Base-by-base conservation (phyloP, 1,140 invertebrate genomes). In the Tetramorium alpestre region DNA sequence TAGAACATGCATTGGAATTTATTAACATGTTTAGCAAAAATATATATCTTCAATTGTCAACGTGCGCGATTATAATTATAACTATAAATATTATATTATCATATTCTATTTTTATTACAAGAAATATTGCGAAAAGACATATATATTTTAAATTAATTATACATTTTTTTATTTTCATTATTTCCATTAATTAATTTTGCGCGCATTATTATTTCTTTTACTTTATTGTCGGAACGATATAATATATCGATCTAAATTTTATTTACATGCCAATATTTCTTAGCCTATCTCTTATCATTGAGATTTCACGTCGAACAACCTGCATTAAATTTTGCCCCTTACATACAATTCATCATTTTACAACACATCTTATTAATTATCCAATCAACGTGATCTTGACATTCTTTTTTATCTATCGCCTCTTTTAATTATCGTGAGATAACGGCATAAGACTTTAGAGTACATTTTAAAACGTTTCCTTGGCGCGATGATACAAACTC, bases 391-490 rank as follows among this genome's bases (percentile, higher is more conserved):
- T 13, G 58, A 28, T 60, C 25, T 56, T 10, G n/a, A 3, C 25
- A 13, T 0, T 1, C 0, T 64, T 64, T 38, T 18, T 33, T 56
- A 16, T 0, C 16, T 13, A 38, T 28, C 65, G 13, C 22, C 22
- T 81, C 65, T 22, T 64, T 76, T 88, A 88, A 89, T 89, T 56
- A 69, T 70, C 28, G 33, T 60, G 25, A 47, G 41, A 49, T 47
- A 25, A 69, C 3, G 28, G 11, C 1, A 4, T 8, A 8, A 51
- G 1, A 25, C 7, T 22, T 28, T 56, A 62, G 54, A 73, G 62
- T 85, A 88, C 85, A 72, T 89, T 89, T 85, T 60, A 81, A 70
- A 73, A 73, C 28, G 16, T 8, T 4, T 33, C 22, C 18, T 54
- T 8, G 67, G 3, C 28, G 18, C 18, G 6, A 25, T 75, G 56